These are phyloP conservation scores for Ariopsis seemanni DNA, from an alignment of 2,113 vertebrate species.

Conservation along the genomic window DNA sequence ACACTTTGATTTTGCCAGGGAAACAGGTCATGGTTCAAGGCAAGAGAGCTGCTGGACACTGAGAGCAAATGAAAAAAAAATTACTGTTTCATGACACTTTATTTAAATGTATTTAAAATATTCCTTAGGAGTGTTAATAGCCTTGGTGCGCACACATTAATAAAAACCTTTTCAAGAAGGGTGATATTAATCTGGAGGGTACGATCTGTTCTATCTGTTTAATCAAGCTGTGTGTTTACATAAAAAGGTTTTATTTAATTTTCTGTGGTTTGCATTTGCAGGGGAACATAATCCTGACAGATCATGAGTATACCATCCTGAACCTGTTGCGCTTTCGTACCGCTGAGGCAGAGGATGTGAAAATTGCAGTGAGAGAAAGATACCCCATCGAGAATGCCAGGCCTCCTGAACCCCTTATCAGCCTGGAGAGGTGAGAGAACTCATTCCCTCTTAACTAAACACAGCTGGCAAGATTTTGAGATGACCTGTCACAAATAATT, in stretches of 20 bases:
- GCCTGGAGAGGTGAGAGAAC: conserved; percentile 76
- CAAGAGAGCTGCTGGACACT: no score
- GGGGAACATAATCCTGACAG: conserved; percentile 93
- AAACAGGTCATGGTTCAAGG: no score
- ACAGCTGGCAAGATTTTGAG: neutral
- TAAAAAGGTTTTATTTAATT: neutral
- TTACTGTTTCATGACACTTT: no score
- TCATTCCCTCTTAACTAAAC: neutral
- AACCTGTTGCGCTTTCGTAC: conserved; percentile 94
- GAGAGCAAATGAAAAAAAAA: no score
- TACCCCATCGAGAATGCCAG: conserved; percentile 87
- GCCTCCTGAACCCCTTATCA: conserved; percentile 76
- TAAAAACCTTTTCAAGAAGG: no score
- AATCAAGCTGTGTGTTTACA: neutral
- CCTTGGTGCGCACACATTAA: no score
- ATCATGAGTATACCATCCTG: conserved; percentile 88
- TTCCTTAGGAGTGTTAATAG: no score
- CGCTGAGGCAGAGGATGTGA: conserved; percentile 86
- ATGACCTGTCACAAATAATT: neutral
- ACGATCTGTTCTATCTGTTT: neutral
- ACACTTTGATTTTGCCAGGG: no score
- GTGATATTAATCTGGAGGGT: no score
- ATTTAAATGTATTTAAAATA: no score
- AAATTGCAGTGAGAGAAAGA: conserved; percentile 89
- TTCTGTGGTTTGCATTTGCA: conserved; percentile 57